These are phyloP conservation scores for Ips typographus DNA, from an alignment of 1,140 invertebrate species.

Conservation along the genomic window DNA sequence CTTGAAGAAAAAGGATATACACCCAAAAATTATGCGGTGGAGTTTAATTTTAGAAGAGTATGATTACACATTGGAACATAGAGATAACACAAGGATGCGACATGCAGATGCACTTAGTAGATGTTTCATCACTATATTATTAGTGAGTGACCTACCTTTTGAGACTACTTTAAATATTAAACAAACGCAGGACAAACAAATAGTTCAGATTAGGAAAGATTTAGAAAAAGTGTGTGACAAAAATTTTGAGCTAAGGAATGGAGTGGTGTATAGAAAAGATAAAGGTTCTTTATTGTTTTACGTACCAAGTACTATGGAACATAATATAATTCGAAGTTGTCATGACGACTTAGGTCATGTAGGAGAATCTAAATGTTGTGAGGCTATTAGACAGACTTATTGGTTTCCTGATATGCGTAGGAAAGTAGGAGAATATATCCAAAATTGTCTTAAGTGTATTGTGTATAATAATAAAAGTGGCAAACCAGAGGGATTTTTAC, in stretches of 20 bases:
- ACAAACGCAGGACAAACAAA: background rate
- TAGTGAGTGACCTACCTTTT: background rate
- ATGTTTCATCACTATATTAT: constrained; percentile 3
- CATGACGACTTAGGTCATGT: background rate
- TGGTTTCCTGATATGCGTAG: too few species aligned
- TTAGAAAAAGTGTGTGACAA: constrained; percentile 1
- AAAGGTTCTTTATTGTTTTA: constrained; percentile 14
- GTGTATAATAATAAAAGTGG: constrained; percentile 2
- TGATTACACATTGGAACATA: constrained; percentile 2
- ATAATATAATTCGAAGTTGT: constrained; percentile 8
- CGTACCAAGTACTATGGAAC: constrained; percentile 12
- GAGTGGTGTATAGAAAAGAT: constrained; percentile 20
- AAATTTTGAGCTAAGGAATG: constrained; percentile 14
- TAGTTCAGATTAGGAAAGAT: background rate
- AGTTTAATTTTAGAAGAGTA: constrained; percentile 10
- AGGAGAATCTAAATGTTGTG: too few species aligned
- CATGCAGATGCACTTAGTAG: constrained; percentile 12
- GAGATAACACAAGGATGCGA: background rate
- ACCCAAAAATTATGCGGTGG: constrained; percentile 5
- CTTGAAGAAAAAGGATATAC: too few species aligned
- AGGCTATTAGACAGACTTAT: too few species aligned
- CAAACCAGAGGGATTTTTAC: constrained; percentile 20
- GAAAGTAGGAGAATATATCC: too few species aligned
- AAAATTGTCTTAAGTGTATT: background rate
- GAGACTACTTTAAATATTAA: background rate